Evolutionary conservation across 2,797 vertebrate genomes (phyloP).

Genomic region (Dipus sagitta): DNA sequence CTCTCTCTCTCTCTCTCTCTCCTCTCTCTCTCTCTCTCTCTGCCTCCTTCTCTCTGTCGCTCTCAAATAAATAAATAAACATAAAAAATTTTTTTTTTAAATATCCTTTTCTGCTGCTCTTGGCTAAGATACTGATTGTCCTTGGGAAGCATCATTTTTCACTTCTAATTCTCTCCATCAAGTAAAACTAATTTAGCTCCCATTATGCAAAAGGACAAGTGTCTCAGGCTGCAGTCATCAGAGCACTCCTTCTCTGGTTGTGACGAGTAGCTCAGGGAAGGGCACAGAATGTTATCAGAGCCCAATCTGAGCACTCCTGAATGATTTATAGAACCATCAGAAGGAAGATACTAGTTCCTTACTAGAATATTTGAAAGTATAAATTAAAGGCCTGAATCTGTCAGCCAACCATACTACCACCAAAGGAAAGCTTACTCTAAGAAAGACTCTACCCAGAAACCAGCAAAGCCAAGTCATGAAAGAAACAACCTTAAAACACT

Average conservation of each 20-base stretch:
- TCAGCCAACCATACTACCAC: not conserved
- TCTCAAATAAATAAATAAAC: too few relatives aligned
- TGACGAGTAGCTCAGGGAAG: not conserved
- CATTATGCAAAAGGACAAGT: not conserved
- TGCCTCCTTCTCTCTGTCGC: too few relatives aligned
- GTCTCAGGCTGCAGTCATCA: not conserved
- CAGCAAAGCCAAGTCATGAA: not conserved
- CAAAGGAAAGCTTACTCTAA: not conserved
- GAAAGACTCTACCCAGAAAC: not conserved
- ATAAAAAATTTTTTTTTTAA: conserved; percentile 52
- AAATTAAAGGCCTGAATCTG: not conserved
- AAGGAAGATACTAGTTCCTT: not conserved
- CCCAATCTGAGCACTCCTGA: not conserved
- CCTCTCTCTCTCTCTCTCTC: too few relatives aligned
- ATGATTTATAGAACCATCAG: not conserved
- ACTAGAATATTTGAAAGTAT: not conserved
- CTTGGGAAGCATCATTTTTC: not conserved
- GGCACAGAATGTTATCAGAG: not conserved
- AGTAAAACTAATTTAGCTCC: not conserved
- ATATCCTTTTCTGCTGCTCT: too few relatives aligned
- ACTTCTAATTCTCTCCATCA: not conserved
- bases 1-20: too few relatives aligned
- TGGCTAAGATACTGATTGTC: conserved; percentile 8
- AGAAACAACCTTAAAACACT: not conserved
- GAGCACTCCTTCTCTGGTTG: not conserved